Base-by-base conservation (phyloP, 2,888 invertebrate genomes). In the Noctua janthe region DNA sequence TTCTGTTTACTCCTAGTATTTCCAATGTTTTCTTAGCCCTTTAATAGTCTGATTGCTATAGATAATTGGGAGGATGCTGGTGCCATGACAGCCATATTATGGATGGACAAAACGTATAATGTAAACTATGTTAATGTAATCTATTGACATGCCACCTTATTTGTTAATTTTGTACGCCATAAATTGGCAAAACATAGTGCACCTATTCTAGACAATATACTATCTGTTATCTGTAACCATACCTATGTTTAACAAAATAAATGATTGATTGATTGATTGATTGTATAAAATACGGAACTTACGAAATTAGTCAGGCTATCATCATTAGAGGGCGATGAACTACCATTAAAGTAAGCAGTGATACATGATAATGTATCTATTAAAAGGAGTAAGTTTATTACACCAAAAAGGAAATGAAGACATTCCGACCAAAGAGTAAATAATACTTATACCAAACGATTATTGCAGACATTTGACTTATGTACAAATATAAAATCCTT, bases 291-390 rank as follows among this genome's bases (percentile, higher is more conserved):
- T 10, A 70, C 0, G 1, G 13, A 43, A 43, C 10, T 67, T 11
- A 29, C 29, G 35, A 43, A 8, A 71, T 79, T 79, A 84, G 79
- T 84, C 81, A 84, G 49, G 20, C 35, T 39, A 13, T 47, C 47
- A 29, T 59, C 47, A 66, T 35, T 8, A 54, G n/a, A 70, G 69
- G 69, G 51, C 49, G 43, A 85, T 73, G 69, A 75, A 82, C 84
- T 43, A 23, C 39, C 13, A n/a, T 35, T 13, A n/a, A 2, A 39
- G 23, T 49, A 35, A 35, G 62, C 20, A 56, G 5, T 47, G 29
- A 29, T 35, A 49, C 13, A 51, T 35, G 56, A 1, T n/a, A 29
- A n/a, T 43, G 8, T 29, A 29, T 17, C 62, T 43, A 20, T 49
- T 39, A 15, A 47, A 15, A 1, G n/a, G 11, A 8, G 8, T 23